phyloP scores from a whole-genome alignment of 2,113 vertebrate species.

The Muscicapa adusta region DNA sequence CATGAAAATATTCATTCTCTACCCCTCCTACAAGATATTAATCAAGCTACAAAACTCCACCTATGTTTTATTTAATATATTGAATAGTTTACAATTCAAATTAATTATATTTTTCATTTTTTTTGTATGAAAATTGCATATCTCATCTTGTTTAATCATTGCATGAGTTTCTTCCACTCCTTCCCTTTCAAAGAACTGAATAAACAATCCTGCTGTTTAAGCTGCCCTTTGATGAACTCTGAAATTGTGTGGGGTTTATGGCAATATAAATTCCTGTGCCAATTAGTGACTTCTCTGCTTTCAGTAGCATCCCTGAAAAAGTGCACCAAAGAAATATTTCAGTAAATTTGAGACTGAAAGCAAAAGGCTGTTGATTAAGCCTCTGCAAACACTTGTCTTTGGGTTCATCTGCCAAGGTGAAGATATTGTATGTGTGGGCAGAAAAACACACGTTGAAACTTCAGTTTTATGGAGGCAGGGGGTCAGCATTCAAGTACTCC shows the following conservation, averaged over 20 bases:
- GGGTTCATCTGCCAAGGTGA: background rate
- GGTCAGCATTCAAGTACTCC: background rate
- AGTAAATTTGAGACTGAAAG: background rate
- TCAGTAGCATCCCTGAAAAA: background rate
- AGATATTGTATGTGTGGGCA: background rate
- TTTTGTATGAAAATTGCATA: background rate
- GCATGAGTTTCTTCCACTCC: background rate
- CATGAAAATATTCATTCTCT: background rate
- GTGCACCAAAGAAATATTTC: background rate
- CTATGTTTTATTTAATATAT: background rate
- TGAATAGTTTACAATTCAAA: background rate
- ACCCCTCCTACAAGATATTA: background rate
- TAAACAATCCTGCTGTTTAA: background rate
- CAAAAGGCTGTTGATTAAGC: background rate
- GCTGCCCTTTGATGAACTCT: background rate
- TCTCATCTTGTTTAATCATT: background rate
- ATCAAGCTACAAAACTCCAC: fast-evolving
- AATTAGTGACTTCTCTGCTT: background rate
- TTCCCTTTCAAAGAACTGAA: background rate
- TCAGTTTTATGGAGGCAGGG: background rate
- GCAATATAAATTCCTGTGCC: background rate
- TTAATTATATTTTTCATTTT: background rate
- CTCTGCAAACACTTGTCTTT: background rate
- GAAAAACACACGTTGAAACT: background rate
- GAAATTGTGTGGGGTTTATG: background rate